These are phyloP conservation scores for Hydrolagus affinis DNA, from an alignment of 2,113 vertebrate species.

Conservation along the genomic window DNA sequence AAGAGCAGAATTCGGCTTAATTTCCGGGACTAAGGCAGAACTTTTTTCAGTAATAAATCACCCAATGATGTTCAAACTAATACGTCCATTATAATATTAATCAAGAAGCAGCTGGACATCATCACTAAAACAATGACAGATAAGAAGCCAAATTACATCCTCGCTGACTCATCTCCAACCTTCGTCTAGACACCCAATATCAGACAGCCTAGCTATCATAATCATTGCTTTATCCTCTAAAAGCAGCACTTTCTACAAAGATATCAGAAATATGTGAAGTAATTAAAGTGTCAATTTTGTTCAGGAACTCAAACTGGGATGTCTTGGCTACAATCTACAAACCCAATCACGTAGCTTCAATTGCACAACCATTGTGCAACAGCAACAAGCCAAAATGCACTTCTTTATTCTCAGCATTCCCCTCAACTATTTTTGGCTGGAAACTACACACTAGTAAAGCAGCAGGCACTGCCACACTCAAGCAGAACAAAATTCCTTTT, in stretches of 20 bases:
- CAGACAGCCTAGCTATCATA: neutral
- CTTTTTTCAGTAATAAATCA: conserved; percentile 20
- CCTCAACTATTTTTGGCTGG: too few relatives aligned
- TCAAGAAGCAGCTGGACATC: conserved; percentile 1
- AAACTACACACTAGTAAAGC: too few relatives aligned
- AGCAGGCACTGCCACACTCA: too few relatives aligned
- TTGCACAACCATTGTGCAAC: too few relatives aligned
- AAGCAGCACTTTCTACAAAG: conserved; percentile 6
- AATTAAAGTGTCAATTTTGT: neutral
- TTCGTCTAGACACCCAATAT: conserved; percentile 21
- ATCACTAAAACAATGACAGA: neutral
- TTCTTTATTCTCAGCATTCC: too few relatives aligned
- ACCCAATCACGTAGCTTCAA: too few relatives aligned
- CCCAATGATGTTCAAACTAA: conserved; percentile 5
- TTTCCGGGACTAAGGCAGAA: neutral
- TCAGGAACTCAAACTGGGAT: neutral
- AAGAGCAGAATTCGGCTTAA: too few relatives aligned
- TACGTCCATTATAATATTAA: neutral
- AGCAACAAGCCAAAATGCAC: too few relatives aligned
- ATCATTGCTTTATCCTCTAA: neutral
- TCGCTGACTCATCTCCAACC: neutral
- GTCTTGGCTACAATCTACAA: neutral
- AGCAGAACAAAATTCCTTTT: too few relatives aligned
- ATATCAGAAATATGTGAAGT: neutral
- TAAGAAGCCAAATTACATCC: neutral